Evolutionary conservation across 2,113 vertebrate species (phyloP), one percentile per base, ranked within the genome.

Genomic region (Strix aluco): DNA sequence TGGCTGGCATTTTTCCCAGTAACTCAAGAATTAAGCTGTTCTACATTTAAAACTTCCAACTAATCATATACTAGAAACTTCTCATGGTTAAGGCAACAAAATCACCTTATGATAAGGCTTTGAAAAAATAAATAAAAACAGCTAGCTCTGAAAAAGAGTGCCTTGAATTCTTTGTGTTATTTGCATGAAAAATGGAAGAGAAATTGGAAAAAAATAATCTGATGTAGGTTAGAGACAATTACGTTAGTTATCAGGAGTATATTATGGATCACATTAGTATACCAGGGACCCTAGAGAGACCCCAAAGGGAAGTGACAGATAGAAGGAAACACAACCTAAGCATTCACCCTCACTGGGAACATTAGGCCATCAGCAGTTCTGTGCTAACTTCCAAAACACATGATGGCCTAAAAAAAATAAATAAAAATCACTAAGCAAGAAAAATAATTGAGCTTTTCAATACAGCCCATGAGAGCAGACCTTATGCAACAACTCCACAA

Each of bases 11-110:
- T 80, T 85, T 82, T 81, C 73, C 88, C 89, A 94, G 88, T 57
- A 91, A 78, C 74, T 94, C 80, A 87, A 67, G 88, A 90, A 81
- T 38, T 78, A 86, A 92, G 58, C 78, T 57, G 69, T 62, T 90
- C 55, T 61, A 89, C 63, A 86, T 85, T 71, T 65, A 59, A 81
- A 95, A 82, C 61, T 85, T 87, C 57, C 61, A 89, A 51, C 54
- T 66, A 90, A 81, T 72, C 47, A 66, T 26, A 36, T 20, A 42
- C 16, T 57, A 63, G 63, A 88, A 78, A 61, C 10, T 80, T 74
- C 32, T 83, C 36, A 51, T 15, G 10, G 40, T 29, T 66, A 75
- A 81, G 8, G 36, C 65, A 90, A 90, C 21, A 92, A 62, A 90
- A 67, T 74, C 69, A 77, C 47, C 57, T 85, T 23, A 90, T 17